Evolutionary conservation across 2,888 invertebrate species (phyloP).

Genomic region (Heliconius erato): DNA sequence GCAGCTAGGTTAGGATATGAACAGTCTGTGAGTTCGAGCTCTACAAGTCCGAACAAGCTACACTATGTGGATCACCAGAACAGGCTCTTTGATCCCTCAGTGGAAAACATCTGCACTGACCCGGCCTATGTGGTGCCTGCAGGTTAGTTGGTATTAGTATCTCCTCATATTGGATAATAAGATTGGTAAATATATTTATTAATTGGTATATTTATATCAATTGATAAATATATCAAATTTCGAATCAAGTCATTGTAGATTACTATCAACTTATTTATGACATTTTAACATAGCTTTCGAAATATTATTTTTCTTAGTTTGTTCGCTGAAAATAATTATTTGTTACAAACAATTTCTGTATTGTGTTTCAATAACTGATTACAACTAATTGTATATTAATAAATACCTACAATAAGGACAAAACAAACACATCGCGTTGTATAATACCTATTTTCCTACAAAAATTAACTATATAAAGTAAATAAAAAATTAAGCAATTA

Average conservation of each 20-base stretch:
- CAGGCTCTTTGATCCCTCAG: constrained; percentile 74
- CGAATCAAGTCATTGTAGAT: too few relatives aligned
- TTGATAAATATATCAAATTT: too few relatives aligned
- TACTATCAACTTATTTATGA: background rate
- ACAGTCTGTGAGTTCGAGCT: constrained; percentile 65
- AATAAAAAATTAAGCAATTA: background rate
- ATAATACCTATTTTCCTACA: constrained; percentile 1
- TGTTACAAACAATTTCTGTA: background rate
- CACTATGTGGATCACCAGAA: constrained; percentile 78
- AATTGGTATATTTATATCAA: background rate
- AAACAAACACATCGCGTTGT: constrained; percentile 7
- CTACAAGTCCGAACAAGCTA: constrained; percentile 64
- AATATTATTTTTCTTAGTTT: background rate
- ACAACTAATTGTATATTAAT: constrained; percentile 2
- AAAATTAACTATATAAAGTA: background rate
- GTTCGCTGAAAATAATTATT: background rate
- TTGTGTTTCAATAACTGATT: background rate
- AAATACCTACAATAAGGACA: constrained; percentile 18
- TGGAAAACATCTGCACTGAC: constrained; percentile 75
- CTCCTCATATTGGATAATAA: background rate
- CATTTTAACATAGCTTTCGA: background rate
- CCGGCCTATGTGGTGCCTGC: constrained; percentile 72
- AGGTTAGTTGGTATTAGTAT: constrained; percentile 62
- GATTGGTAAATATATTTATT: background rate
- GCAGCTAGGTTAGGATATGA: constrained; percentile 76